Conservation (phyloP, 2,113 vertebrate genomes). For the Chrysochloris asiatica region DNA sequence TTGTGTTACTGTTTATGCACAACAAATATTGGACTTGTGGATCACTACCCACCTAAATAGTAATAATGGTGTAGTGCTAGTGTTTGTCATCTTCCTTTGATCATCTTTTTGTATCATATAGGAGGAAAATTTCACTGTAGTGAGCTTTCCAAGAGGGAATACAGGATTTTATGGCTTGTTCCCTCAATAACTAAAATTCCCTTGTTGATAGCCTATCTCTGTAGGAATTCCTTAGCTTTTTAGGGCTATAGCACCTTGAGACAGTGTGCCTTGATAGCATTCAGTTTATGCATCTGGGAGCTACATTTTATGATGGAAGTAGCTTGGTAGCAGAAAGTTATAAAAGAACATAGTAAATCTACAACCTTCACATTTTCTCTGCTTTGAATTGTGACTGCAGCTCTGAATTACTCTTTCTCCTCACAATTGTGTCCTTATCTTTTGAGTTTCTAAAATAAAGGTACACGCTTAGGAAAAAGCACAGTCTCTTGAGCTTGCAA, state of each 20-base stretch:
- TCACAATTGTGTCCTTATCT: neutral
- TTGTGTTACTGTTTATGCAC: slow-evolving; percentile 78
- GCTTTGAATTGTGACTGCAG: slow-evolving; percentile 59
- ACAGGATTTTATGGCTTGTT: neutral
- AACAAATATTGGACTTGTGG: slow-evolving; percentile 67
- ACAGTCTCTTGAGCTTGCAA: slow-evolving; percentile 53
- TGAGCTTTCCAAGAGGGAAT: slow-evolving; percentile 50
- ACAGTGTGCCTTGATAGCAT: slow-evolving; percentile 61
- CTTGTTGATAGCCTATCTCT: slow-evolving; percentile 34
- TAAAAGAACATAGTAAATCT: slow-evolving; percentile 59
- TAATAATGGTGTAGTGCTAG: neutral
- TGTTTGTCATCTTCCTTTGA: slow-evolving; percentile 46
- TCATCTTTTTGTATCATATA: slow-evolving; percentile 48
- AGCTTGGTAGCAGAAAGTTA: slow-evolving; percentile 54
- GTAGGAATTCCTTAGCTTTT: neutral
- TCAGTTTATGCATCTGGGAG: slow-evolving; percentile 60
- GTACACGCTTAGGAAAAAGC: neutral
- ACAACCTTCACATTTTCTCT: slow-evolving; percentile 46
- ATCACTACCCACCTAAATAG: neutral
- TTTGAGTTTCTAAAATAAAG: slow-evolving; percentile 35
- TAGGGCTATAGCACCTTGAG: slow-evolving; percentile 39
- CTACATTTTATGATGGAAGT: slow-evolving; percentile 60
- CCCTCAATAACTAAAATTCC: neutral
- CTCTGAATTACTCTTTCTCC: slow-evolving; percentile 28
- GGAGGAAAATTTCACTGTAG: slow-evolving; percentile 1